Conservation (phyloP, 2,797 vertebrate genomes). For the Perodicticus potto region DNA sequence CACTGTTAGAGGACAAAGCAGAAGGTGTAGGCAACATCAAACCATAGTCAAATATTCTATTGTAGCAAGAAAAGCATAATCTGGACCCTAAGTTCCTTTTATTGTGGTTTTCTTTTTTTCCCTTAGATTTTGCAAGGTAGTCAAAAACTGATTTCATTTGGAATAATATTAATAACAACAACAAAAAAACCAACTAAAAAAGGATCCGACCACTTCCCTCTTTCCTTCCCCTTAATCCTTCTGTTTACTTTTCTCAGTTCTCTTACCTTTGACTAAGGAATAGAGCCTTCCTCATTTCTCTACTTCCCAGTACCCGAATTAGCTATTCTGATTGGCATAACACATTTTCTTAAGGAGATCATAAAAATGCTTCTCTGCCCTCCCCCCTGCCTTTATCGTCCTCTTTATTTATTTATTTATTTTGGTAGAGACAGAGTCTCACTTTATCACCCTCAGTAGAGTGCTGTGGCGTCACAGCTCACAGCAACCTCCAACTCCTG, state of each 20-base stretch:
- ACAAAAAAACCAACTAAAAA: conserved; percentile 44
- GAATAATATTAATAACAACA: conserved; percentile 77
- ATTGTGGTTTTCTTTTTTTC: conserved; percentile 67
- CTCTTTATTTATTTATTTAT: too few species aligned
- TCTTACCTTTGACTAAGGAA: conserved; percentile 73
- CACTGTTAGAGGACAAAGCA: too few species aligned
- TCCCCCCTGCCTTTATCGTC: neutral
- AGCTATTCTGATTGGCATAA: conserved; percentile 50
- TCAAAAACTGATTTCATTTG: conserved; percentile 74
- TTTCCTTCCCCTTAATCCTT: conserved; percentile 76
- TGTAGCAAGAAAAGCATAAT: conserved; percentile 7
- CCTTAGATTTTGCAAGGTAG: conserved; percentile 74
- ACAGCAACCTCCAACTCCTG: too few species aligned
- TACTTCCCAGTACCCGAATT: conserved; percentile 81
- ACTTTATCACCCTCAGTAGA: too few species aligned
- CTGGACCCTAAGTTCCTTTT: conserved; percentile 62
- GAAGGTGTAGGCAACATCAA: too few species aligned
- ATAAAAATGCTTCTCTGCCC: neutral
- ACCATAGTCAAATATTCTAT: too few species aligned
- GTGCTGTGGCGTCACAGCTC: too few species aligned
- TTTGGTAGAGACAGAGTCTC: too few species aligned
- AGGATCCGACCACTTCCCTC: conserved; percentile 75
- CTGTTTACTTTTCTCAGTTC: conserved; percentile 80
- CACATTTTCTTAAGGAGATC: conserved; percentile 57
- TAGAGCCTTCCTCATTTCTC: conserved; percentile 80